Evolutionary conservation across 1,140 invertebrate species (phyloP).

Genomic region (Anastrepha ludens): DNA sequence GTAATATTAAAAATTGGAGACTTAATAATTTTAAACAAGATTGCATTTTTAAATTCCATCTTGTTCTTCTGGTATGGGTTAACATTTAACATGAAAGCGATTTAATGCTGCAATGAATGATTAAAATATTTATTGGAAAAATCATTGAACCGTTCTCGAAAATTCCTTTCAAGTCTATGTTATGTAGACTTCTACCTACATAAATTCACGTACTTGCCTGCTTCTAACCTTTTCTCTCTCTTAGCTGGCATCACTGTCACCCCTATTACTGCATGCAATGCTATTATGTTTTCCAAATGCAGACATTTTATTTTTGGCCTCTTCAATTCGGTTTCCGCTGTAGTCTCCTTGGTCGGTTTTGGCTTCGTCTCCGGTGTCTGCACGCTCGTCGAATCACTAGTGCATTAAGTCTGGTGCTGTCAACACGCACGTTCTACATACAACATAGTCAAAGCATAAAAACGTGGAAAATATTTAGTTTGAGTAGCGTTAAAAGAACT

Average conservation of each 20-base stretch:
- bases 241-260: conserved; percentile 32
- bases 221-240: not conserved
- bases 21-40: no score
- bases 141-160: no score
- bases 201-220: no score
- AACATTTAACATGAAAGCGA: no score
- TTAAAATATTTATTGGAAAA: no score
- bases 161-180: no score
- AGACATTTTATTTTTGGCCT: conserved; percentile 46
- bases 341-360: conserved; percentile 18
- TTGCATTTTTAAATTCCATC: no score
- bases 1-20: no score
- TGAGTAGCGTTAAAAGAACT: not conserved
- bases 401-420: conserved; percentile 56
- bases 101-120: no score
- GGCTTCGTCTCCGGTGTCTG: conserved; percentile 37
- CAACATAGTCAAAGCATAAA: conserved; percentile 7
- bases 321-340: conserved; percentile 8
- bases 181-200: no score
- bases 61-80: no score
- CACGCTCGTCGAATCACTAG: conserved; percentile 50
- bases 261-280: not conserved
- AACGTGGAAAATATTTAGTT: conserved; percentile 35
- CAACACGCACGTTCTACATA: conserved; percentile 53
- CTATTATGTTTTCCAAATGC: not conserved